A percentile compares a stretch with the other conserved stretches of the same genome.
phyloP scores from a whole-genome alignment of 2,113 vertebrate species.

The Atractosteus spatula region DNA sequence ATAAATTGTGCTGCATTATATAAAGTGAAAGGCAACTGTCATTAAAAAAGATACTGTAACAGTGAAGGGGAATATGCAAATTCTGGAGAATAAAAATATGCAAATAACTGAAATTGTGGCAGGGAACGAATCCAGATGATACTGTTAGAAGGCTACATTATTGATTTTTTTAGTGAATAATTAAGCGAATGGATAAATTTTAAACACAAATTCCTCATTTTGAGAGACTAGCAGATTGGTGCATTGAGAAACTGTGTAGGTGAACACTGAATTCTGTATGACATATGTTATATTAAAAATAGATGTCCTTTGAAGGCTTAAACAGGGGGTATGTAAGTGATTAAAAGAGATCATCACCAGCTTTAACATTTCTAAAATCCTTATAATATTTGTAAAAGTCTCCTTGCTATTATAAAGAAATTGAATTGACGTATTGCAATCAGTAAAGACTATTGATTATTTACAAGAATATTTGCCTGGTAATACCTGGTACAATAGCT shows the following conservation, averaged over 20 bases:
- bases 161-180: not conserved
- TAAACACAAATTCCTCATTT: not conserved
- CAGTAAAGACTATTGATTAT: slow-evolving; percentile 1
- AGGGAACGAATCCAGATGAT: not conserved
- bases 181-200: slow-evolving; percentile 3
- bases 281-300: slow-evolving; percentile 25
- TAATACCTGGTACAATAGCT: slow-evolving; percentile 14
- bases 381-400: slow-evolving; percentile 14
- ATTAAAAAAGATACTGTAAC: not conserved
- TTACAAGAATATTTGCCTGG: slow-evolving; percentile 14
- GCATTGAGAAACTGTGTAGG: slow-evolving; percentile 13
- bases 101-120: slow-evolving; percentile 1
- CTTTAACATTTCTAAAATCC: slow-evolving; percentile 20
- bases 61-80: not conserved
- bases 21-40: too few species aligned
- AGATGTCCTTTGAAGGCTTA: slow-evolving; percentile 22
- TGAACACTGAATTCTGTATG: slow-evolving; percentile 18
- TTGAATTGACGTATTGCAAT: not conserved
- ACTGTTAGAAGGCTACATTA: not conserved
- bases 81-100: not conserved
- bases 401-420: not conserved
- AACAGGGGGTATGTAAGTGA: slow-evolving; percentile 12
- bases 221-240: not conserved
- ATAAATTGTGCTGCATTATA: too few species aligned
- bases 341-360: slow-evolving; percentile 23